Evolutionary conservation across 2,797 vertebrate genomes (phyloP).

Genomic region (Threskiornis aethiopicus): DNA sequence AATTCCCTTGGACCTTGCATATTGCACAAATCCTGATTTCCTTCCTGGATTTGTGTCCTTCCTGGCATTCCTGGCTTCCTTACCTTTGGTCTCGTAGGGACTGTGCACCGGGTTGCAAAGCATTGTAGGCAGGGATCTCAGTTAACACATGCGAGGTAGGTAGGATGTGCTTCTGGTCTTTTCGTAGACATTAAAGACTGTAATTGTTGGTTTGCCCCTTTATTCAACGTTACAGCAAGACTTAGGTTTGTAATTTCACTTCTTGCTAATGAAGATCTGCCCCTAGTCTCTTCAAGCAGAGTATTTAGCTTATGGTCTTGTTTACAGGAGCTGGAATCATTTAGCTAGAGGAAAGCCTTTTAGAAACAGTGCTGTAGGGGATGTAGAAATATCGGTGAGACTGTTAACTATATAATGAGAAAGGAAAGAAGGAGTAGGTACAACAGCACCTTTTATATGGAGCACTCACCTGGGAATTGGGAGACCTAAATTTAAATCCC

Average conservation of each 20-base stretch:
- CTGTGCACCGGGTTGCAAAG: fast-evolving
- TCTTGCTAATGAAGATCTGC: background rate
- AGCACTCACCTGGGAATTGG: background rate
- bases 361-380: background rate
- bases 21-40: background rate
- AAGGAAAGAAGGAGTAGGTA: background rate
- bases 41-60: background rate
- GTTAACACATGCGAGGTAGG: too few relatives aligned
- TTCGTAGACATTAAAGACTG: fast-evolving
- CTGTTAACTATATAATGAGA: background rate
- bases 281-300: background rate
- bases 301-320: background rate
- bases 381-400: background rate
- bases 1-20: background rate
- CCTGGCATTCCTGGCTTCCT: background rate
- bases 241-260: background rate
- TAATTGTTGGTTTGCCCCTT: background rate
- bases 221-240: background rate
- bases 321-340: background rate
- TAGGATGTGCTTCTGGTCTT: background rate
- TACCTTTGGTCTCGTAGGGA: background rate
- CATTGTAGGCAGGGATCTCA: background rate
- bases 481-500: background rate
- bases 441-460: background rate
- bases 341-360: background rate